Evolutionary conservation across 2,797 vertebrate genomes (phyloP).

Genomic region (Megalops cyprinoides): DNA sequence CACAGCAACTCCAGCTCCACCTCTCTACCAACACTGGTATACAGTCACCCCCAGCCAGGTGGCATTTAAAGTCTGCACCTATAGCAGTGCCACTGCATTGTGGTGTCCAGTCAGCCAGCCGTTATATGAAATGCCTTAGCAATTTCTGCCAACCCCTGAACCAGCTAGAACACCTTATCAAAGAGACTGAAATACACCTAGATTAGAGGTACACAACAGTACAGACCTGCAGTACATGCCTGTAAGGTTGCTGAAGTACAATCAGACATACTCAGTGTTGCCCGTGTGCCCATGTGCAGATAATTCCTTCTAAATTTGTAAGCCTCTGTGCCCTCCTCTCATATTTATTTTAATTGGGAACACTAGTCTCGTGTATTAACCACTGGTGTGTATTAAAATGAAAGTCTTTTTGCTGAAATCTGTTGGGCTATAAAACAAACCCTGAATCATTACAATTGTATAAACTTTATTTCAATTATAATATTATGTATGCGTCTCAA

Average conservation of each 20-base stretch:
- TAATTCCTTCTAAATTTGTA: background rate
- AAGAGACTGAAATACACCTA: background rate
- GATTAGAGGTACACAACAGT: background rate
- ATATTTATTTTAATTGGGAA: too few species aligned
- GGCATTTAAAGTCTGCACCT: background rate
- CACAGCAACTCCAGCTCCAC: too few species aligned
- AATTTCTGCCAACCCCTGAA: background rate
- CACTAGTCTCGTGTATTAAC: too few species aligned
- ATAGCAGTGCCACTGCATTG: background rate
- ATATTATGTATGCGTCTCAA: conserved; percentile 25
- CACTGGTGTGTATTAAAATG: too few species aligned
- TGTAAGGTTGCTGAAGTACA: background rate
- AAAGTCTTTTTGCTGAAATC: conserved; percentile 2
- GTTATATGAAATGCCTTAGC: too few species aligned
- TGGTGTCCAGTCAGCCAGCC: background rate
- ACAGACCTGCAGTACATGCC: background rate
- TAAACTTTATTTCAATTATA: conserved; percentile 36
- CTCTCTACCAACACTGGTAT: too few species aligned
- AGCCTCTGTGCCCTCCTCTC: too few species aligned
- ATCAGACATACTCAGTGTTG: background rate
- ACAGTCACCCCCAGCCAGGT: too few species aligned
- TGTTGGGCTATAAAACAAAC: conserved; percentile 30
- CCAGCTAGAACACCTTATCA: background rate
- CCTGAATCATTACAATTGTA: conserved; percentile 8
- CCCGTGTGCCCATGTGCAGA: background rate